Conservation (phyloP, 2,113 vertebrate species). For the Ammodytes marinus region DNA sequence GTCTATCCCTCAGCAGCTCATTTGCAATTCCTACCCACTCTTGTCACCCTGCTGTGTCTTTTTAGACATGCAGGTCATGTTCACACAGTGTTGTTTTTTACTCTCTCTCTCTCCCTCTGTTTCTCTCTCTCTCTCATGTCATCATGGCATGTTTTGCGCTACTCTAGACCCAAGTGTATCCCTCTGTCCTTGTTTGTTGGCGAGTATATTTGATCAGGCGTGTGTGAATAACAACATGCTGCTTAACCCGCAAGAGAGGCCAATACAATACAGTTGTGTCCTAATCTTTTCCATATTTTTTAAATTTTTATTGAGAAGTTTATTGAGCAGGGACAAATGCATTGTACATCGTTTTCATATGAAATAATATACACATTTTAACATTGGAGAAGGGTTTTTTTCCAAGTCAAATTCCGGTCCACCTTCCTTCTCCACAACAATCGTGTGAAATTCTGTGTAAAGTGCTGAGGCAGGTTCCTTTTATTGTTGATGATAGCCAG, state of each 20-base stretch:
- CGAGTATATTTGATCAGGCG: too few species aligned
- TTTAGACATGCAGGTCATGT: constrained; percentile 31
- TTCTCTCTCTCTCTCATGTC: too few species aligned
- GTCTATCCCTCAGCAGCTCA: background rate
- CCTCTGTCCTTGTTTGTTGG: too few species aligned
- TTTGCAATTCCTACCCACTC: background rate
- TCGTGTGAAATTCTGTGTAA: constrained; percentile 23
- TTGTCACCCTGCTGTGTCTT: constrained; percentile 1
- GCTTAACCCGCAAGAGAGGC: too few species aligned
- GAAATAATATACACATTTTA: background rate
- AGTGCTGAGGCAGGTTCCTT: constrained; percentile 48
- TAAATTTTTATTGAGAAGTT: too few species aligned
- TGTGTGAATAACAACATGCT: too few species aligned
- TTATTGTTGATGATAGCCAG: constrained; percentile 1
- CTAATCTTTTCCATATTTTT: too few species aligned
- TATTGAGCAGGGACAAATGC: too few species aligned
- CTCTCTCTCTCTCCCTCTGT: background rate
- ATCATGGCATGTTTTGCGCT: constrained; percentile 4
- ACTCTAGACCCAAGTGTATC: too few species aligned
- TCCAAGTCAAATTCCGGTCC: background rate
- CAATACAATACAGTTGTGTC: too few species aligned
- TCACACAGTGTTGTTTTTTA: constrained; percentile 1
- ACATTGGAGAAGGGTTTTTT: background rate
- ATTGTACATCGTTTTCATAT: too few species aligned
- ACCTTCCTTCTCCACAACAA: background rate